Conservation (phyloP, 2,797 vertebrate species). For the Platalea minor region DNA sequence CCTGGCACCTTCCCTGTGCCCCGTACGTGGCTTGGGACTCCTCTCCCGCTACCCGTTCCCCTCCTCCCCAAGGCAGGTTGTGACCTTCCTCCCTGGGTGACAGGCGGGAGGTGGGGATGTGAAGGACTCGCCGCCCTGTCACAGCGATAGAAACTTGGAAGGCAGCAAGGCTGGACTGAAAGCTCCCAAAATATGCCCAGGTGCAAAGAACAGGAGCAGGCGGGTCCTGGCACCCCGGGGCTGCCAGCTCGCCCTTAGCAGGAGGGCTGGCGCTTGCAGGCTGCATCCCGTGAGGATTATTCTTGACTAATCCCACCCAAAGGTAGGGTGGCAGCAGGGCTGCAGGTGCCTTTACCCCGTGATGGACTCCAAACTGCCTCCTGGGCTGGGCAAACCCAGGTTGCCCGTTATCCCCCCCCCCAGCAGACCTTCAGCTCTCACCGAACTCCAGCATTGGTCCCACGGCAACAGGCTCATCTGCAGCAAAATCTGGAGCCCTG, state of each 20-base stretch:
- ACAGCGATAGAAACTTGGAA: not conserved
- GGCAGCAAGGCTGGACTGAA: not conserved
- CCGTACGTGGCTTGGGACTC: rapidly evolving
- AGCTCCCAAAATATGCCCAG: not conserved
- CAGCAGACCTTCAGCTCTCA: not conserved
- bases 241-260: not conserved
- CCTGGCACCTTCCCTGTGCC: not conserved
- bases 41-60: not conserved
- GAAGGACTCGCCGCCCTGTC: not conserved
- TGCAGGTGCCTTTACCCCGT: not conserved
- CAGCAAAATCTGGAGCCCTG: not conserved
- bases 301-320: not conserved
- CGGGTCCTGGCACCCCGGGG: not conserved
- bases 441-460: not conserved
- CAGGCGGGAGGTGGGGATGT: not conserved
- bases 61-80: not conserved
- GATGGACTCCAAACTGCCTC: not conserved
- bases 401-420: not conserved
- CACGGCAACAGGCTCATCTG: rapidly evolving
- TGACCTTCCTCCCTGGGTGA: not conserved
- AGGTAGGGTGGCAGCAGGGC: not conserved
- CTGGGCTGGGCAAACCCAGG: not conserved
- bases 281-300: not conserved
- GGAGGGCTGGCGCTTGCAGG: not conserved
- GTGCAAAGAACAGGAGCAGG: not conserved